These are phyloP conservation scores for Standfussiana lucernea DNA, from an alignment of 2,888 invertebrate species.

Conservation along the genomic window DNA sequence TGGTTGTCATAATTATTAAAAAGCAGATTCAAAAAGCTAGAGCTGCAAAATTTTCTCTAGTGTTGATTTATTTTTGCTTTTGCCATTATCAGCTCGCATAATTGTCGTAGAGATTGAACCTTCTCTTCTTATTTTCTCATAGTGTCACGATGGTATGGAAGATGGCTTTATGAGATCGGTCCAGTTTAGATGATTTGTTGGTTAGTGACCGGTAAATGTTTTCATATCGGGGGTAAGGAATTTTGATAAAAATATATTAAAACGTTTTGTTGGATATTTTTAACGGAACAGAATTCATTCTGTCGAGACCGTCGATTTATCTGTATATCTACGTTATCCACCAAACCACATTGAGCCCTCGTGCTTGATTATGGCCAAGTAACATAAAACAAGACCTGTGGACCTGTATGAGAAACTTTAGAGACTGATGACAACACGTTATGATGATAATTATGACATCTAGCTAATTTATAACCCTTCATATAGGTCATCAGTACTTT, in stretches of 20 bases:
- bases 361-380: neutral
- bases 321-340: neutral
- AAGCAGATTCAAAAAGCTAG: too few species aligned
- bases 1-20: neutral
- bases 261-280: conserved; percentile 10
- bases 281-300: neutral
- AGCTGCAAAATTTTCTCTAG: too few species aligned
- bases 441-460: neutral
- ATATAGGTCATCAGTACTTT: neutral
- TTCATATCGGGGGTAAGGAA: conserved; percentile 41
- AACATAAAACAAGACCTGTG: neutral
- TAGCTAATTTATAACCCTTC: neutral
- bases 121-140: neutral
- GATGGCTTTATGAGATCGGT: conserved; percentile 63
- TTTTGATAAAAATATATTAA: conserved; percentile 30
- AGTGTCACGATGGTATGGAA: conserved; percentile 33
- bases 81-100: neutral
- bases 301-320: too few species aligned
- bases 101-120: neutral
- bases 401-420: neutral
- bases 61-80: neutral
- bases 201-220: conserved; percentile 63
- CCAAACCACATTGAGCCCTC: neutral
- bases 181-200: conserved; percentile 63
- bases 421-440: too few species aligned